Conservation (phyloP, 2,888 invertebrate genomes). For the Caenorhabditis sp. region DNA sequence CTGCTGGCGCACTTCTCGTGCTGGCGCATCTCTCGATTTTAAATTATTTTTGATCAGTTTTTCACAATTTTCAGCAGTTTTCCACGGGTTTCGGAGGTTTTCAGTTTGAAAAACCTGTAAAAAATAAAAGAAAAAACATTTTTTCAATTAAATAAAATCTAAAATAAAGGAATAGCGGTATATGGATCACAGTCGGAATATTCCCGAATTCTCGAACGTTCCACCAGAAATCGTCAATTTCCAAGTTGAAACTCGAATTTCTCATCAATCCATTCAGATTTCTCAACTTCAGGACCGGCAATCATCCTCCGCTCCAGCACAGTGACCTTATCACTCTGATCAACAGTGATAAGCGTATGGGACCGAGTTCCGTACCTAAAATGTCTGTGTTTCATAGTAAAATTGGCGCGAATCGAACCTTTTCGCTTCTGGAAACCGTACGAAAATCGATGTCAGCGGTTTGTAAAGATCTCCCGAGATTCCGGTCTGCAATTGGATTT, state of each 20-base stretch:
- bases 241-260: slow-evolving; percentile 27
- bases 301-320: slow-evolving; percentile 49
- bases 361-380: slow-evolving; percentile 68
- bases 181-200: too few relatives aligned
- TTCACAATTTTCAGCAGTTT: too few relatives aligned
- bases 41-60: neutral
- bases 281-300: slow-evolving; percentile 19
- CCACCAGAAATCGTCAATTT: neutral
- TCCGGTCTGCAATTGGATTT: slow-evolving; percentile 71
- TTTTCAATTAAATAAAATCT: neutral
- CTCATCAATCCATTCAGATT: slow-evolving; percentile 43
- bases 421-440: slow-evolving; percentile 58
- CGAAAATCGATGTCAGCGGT: slow-evolving; percentile 70
- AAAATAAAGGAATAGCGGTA: too few relatives aligned
- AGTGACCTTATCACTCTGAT: slow-evolving; percentile 67
- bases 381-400: too few relatives aligned
- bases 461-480: slow-evolving; percentile 45
- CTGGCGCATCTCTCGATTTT: neutral
- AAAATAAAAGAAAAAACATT: neutral
- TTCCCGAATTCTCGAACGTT: too few relatives aligned
- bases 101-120: neutral
- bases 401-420: slow-evolving; percentile 30
- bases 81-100: too few relatives aligned
- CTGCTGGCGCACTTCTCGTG: slow-evolving; percentile 24
- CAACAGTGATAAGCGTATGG: slow-evolving; percentile 71